Conservation (phyloP, 2,113 vertebrate species). For the Chunga burmeisteri region DNA sequence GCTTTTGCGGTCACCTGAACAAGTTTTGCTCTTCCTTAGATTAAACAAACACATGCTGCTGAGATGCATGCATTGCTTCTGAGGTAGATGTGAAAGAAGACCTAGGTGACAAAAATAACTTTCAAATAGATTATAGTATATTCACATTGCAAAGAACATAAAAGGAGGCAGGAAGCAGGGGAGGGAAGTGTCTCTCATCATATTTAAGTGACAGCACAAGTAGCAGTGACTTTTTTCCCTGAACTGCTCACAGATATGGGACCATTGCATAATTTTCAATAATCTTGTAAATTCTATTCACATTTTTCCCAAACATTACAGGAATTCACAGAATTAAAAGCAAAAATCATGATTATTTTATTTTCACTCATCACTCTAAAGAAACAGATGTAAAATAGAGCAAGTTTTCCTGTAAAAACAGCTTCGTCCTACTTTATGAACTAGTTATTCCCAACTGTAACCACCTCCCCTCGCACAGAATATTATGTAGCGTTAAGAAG, state of each 20-base stretch:
- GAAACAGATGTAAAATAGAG: conserved; percentile 38
- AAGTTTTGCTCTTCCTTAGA: conserved; percentile 10
- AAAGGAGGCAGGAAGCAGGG: conserved; percentile 76
- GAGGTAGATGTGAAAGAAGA: conserved; percentile 64
- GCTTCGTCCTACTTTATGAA: conserved; percentile 52
- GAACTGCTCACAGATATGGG: background rate
- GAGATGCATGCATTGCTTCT: background rate
- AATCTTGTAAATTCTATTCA: conserved; percentile 13
- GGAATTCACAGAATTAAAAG: conserved; percentile 37
- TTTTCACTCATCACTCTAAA: background rate
- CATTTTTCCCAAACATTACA: background rate
- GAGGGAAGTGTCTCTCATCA: conserved; percentile 64
- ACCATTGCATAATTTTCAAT: conserved; percentile 51
- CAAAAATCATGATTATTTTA: background rate
- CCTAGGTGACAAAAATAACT: conserved; percentile 72
- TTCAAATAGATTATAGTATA: conserved; percentile 57
- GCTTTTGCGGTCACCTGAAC: background rate
- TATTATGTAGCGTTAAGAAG: conserved; percentile 61
- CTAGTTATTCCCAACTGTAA: conserved; percentile 37
- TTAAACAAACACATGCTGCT: background rate
- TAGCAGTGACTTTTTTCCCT: conserved; percentile 16
- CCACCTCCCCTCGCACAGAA: conserved; percentile 30
- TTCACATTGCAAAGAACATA: conserved; percentile 71
- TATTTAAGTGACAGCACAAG: conserved; percentile 67
- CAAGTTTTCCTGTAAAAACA: conserved; percentile 34